phyloP scores from a whole-genome alignment of 2,888 invertebrate species.

The Monochamus alternatus region DNA sequence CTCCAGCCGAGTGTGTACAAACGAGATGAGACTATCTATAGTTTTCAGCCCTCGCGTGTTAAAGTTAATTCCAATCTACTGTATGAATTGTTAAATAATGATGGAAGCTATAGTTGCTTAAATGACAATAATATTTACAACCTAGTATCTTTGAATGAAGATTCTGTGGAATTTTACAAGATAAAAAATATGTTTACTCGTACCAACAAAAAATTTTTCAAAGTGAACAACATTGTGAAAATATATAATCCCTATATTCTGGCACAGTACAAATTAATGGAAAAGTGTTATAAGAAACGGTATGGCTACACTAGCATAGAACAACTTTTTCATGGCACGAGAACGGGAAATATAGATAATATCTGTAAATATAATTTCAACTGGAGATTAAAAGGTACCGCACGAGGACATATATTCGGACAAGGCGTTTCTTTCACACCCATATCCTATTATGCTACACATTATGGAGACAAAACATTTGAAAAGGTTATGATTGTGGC shows the following conservation, averaged over 20 bases:
- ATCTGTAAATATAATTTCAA: conserved; percentile 62
- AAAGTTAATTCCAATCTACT: background rate
- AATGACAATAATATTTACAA: background rate
- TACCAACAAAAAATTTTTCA: conserved; percentile 33
- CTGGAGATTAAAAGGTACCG: conserved; percentile 58
- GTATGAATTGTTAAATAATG: background rate
- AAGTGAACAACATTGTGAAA: conserved; percentile 32
- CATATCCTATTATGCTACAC: conserved; percentile 56
- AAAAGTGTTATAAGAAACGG: conserved; percentile 4
- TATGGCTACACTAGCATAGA: conserved; percentile 9
- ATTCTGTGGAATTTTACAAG: conserved; percentile 19
- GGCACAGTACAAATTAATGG: conserved; percentile 40
- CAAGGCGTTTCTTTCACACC: conserved; percentile 62
- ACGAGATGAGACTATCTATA: no score
- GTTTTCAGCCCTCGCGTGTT: background rate
- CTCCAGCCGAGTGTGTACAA: no score
- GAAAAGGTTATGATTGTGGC: conserved; percentile 59
- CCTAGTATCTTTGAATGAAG: background rate
- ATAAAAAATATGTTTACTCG: conserved; percentile 15
- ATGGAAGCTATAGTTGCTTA: background rate
- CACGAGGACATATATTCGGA: conserved; percentile 57
- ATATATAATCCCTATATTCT: conserved; percentile 43
- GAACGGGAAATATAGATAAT: conserved; percentile 44
- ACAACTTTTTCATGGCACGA: conserved; percentile 62
- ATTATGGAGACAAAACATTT: conserved; percentile 54